A percentile compares a stretch with the other conserved stretches of the same genome.
Conservation (phyloP, 1,140 invertebrate genomes). For the Phthorimaea operculella region DNA sequence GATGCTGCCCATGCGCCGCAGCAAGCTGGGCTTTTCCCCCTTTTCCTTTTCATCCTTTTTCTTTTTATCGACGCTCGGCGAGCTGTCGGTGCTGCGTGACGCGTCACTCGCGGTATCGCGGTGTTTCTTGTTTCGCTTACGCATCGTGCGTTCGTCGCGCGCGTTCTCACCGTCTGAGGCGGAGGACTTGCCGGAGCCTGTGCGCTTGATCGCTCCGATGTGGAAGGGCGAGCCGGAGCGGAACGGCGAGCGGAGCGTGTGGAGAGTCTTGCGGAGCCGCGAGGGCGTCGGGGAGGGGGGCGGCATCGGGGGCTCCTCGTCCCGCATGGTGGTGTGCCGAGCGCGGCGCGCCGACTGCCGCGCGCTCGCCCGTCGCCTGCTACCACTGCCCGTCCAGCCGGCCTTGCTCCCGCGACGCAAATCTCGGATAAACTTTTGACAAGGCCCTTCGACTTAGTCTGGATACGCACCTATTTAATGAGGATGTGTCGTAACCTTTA, state of each 20-base stretch:
- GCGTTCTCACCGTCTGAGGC: slow-evolving; percentile 53
- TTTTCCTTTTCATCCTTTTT: slow-evolving; percentile 30
- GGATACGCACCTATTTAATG: slow-evolving; percentile 6
- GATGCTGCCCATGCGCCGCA: slow-evolving; percentile 44
- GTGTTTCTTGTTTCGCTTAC: slow-evolving; percentile 56
- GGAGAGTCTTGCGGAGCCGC: slow-evolving; percentile 52
- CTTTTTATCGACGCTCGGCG: slow-evolving; percentile 41
- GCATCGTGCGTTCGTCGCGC: slow-evolving; percentile 59
- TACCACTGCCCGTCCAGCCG: slow-evolving; percentile 19
- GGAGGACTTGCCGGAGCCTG: slow-evolving; percentile 48
- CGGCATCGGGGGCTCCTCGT: slow-evolving; percentile 33
- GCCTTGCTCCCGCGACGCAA: slow-evolving; percentile 45
- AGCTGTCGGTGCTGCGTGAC: slow-evolving; percentile 45
- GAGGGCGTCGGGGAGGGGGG: slow-evolving; percentile 27
- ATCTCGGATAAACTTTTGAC: slow-evolving; percentile 44
- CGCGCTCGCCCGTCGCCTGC: slow-evolving; percentile 14
- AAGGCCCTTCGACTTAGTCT: slow-evolving; percentile 20
- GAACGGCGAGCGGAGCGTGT: slow-evolving; percentile 58
- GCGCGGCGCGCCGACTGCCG: slow-evolving; percentile 45
- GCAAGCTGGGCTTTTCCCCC: slow-evolving; percentile 17
- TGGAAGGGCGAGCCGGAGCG: slow-evolving; percentile 59
- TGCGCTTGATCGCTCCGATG: slow-evolving; percentile 52
- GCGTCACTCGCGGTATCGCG: slow-evolving; percentile 41
- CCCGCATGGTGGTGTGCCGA: slow-evolving; percentile 41
- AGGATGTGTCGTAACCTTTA: not conserved